Evolutionary conservation across 2,888 invertebrate species (phyloP).

Genomic region (Quadroppia sp.): DNA sequence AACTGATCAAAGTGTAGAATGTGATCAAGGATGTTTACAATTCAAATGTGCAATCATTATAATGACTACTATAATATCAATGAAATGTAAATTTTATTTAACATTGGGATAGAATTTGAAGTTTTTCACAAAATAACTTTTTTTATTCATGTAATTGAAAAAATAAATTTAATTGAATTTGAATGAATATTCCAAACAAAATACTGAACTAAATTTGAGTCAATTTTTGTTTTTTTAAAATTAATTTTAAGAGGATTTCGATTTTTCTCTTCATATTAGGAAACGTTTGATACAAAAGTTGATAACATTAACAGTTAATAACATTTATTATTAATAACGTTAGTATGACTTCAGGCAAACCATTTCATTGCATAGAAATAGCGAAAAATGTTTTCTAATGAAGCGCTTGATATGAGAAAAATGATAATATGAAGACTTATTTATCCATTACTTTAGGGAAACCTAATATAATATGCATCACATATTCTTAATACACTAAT

Average conservation of each 20-base stretch:
- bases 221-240: conserved; percentile 1
- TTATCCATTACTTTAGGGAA: conserved; percentile 8
- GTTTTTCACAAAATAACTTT: too few relatives aligned
- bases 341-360: conserved; percentile 28
- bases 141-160: too few relatives aligned
- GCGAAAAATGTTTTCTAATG: conserved; percentile 31
- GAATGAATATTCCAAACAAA: too few relatives aligned
- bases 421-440: conserved; percentile 28
- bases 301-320: conserved; percentile 18
- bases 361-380: conserved; percentile 7
- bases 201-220: too few relatives aligned
- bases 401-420: conserved; percentile 17
- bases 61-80: too few relatives aligned
- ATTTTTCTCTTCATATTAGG: not conserved
- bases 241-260: not conserved
- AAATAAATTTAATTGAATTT: too few relatives aligned
- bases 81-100: too few relatives aligned
- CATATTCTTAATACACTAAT: conserved; percentile 35
- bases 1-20: too few relatives aligned
- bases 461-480: conserved; percentile 31
- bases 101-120: too few relatives aligned
- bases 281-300: not conserved
- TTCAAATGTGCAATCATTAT: too few relatives aligned
- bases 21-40: too few relatives aligned
- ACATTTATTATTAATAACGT: conserved; percentile 31